Conservation (phyloP, 2,797 vertebrate genomes). For the Phylloscopus collybita region DNA sequence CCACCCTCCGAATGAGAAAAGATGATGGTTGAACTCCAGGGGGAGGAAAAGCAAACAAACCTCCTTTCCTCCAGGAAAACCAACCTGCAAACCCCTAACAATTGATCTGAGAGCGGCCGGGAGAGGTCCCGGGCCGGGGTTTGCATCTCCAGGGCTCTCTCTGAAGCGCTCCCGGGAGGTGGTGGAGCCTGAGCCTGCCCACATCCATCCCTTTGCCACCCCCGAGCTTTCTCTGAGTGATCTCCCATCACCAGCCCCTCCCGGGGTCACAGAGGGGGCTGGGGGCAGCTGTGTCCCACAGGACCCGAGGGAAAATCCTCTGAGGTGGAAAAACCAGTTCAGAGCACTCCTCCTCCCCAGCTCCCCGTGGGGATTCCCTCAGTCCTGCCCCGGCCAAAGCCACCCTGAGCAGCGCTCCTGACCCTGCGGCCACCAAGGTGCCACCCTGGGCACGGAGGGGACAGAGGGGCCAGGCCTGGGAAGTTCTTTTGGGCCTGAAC, state of each 20-base stretch:
- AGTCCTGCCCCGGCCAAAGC: neutral
- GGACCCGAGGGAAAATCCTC: neutral
- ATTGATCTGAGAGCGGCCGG: conserved; percentile 1
- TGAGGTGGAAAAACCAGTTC: accelerated
- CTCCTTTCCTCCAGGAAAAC: conserved; percentile 8
- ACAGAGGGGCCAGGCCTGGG: neutral
- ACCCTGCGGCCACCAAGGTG: neutral
- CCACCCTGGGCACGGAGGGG: neutral
- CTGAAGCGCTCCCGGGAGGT: neutral
- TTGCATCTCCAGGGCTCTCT: neutral
- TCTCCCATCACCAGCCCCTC: neutral
- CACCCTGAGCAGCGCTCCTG: accelerated
- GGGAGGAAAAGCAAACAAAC: conserved; percentile 28
- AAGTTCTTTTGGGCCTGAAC: neutral
- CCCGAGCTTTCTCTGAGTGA: neutral
- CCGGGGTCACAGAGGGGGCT: neutral
- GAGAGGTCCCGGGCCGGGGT: conserved; percentile 8
- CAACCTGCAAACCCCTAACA: conserved; percentile 1
- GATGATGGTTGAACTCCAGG: conserved; percentile 22
- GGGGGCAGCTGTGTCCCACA: neutral
- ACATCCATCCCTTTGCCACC: conserved; percentile 18
- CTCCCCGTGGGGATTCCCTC: neutral
- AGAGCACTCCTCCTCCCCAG: neutral
- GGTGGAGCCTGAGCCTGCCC: neutral
- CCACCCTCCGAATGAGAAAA: conserved; percentile 60